phyloP scores from a whole-genome alignment of 1,140 invertebrate species.

The Tribolium castaneum region DNA sequence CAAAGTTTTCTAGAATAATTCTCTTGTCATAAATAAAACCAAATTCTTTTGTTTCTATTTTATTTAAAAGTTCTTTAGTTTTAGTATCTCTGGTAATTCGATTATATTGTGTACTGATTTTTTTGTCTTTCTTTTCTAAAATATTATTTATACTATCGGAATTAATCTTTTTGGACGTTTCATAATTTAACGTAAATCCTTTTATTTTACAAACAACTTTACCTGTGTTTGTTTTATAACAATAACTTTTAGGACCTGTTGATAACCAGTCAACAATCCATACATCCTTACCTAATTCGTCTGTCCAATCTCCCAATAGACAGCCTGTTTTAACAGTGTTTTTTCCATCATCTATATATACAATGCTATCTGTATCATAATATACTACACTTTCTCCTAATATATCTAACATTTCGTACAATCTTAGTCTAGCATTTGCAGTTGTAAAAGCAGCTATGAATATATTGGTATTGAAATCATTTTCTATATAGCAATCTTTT shows the following conservation, averaged over 20 bases:
- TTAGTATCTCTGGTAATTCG: constrained; percentile 41
- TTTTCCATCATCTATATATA: constrained; percentile 20
- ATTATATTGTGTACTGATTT: constrained; percentile 45
- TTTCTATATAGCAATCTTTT: constrained; percentile 26
- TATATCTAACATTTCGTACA: constrained; percentile 8
- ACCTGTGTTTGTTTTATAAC: constrained; percentile 3
- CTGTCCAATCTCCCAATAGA: constrained; percentile 16
- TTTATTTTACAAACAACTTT: constrained; percentile 34
- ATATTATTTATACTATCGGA: constrained; percentile 34
- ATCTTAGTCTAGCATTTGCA: constrained; percentile 7
- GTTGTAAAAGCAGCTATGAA: constrained; percentile 18
- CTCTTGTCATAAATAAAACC: not conserved
- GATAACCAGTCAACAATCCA: not conserved
- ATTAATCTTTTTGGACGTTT: constrained; percentile 38
- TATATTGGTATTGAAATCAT: constrained; percentile 33
- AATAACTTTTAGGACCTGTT: constrained; percentile 8
- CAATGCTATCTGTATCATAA: constrained; percentile 13
- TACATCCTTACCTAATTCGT: constrained; percentile 7
- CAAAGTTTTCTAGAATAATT: not conserved
- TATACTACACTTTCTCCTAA: constrained; percentile 9
- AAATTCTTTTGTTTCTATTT: not conserved
- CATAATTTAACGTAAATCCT: constrained; percentile 38
- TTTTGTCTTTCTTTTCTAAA: constrained; percentile 36
- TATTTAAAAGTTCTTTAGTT: not conserved
- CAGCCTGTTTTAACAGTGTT: constrained; percentile 15